Conservation (phyloP, 2,888 invertebrate species). For the Agrochola circellaris region DNA sequence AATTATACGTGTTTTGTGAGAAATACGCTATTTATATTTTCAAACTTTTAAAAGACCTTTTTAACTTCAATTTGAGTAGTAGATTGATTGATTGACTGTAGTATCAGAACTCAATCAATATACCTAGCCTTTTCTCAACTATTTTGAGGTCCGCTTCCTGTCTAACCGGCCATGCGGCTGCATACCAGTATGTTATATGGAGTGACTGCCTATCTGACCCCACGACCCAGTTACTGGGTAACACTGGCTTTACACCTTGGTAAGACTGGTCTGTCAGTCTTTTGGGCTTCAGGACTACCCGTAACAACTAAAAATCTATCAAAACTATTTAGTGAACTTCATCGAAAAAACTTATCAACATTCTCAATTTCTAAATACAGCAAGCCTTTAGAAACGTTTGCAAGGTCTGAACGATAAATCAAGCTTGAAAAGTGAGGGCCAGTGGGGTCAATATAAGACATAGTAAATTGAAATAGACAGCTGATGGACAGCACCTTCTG, state of each 20-base stretch:
- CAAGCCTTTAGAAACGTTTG: not conserved
- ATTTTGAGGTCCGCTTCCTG: not conserved
- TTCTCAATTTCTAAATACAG: not conserved
- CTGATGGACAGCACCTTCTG: conserved; percentile 10
- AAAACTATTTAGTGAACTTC: not conserved
- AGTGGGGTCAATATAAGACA: conserved; percentile 30
- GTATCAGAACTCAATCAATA: not conserved
- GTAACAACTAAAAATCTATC: too few species aligned
- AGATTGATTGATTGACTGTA: too few species aligned
- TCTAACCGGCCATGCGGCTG: not conserved
- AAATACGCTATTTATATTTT: not conserved
- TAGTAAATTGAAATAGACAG: conserved; percentile 31
- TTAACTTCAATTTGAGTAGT: not conserved
- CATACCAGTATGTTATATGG: not conserved
- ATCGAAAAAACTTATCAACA: not conserved
- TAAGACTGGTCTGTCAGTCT: too few species aligned
- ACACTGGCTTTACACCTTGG: too few species aligned
- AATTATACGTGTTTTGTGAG: not conserved
- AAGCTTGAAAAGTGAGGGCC: conserved; percentile 27
- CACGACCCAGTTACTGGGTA: too few species aligned
- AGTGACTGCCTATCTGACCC: too few species aligned
- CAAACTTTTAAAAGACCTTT: not conserved
- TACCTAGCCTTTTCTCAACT: not conserved
- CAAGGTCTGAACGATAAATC: conserved; percentile 33
- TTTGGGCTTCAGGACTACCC: too few species aligned